Conservation (phyloP, 2,888 invertebrate species). For the Aspidapion aeneum region DNA sequence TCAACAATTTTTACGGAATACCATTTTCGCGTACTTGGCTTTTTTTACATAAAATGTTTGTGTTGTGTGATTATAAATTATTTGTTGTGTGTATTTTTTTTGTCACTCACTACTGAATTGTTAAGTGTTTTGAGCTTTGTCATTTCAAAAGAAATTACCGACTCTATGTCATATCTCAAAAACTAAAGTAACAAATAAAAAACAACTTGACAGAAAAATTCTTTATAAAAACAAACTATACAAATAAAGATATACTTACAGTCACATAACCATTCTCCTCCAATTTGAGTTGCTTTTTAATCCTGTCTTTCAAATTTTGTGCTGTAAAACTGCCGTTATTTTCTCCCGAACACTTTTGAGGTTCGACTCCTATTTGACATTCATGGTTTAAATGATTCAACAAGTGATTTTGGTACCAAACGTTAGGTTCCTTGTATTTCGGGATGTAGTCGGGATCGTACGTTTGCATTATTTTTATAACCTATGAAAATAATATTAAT, state of each 20-base stretch:
- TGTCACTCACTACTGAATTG: no score
- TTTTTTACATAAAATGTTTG: no score
- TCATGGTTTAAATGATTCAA: constrained; percentile 56
- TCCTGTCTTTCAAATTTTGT: constrained; percentile 53
- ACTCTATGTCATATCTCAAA: no score
- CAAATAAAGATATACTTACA: constrained; percentile 44
- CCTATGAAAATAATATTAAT: background rate
- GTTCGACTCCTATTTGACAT: constrained; percentile 33
- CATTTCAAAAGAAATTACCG: no score
- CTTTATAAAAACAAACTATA: no score
- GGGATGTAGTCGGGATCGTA: constrained; percentile 59
- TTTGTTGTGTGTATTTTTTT: no score
- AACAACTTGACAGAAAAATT: no score
- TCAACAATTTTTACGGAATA: no score
- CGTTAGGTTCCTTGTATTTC: constrained; percentile 51
- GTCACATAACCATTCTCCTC: constrained; percentile 66
- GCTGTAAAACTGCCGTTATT: constrained; percentile 52
- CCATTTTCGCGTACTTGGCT: no score
- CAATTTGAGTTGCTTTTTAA: constrained; percentile 62
- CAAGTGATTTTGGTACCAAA: constrained; percentile 63
- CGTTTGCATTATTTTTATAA: constrained; percentile 47
- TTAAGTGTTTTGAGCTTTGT: no score
- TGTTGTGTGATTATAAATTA: no score
- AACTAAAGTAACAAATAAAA: no score
- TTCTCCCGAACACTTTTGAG: constrained; percentile 25